Base-by-base conservation (phyloP, 2,888 invertebrate genomes). In the Slavum lentiscoides region DNA sequence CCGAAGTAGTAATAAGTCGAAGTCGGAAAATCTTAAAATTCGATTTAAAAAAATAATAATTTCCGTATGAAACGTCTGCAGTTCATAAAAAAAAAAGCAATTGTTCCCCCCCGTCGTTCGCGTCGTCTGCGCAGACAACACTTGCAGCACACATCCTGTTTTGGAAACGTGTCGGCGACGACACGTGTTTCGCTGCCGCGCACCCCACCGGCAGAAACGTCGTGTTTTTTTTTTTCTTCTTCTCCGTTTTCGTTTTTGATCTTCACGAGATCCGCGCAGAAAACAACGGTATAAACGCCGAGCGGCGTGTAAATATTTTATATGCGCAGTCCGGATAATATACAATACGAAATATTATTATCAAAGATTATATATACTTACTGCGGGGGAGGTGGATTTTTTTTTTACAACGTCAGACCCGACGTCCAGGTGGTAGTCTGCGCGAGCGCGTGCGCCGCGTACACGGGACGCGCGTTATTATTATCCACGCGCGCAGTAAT, bases 181-280 rank as follows among this genome's bases (percentile, higher is more conserved):
- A 72, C 72, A 72, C 72, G 72, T 72, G 70, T 70, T 70, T 37
- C 13, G 37, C 13, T 59, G n/a, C n/a, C n/a, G n/a, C n/a, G 30
- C 30, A 30, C 30, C 30, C 30, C 1, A 30, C n/a, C n/a, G n/a
- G n/a, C 30, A 30, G 30, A 30, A 30, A 30, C 30, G 30, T 72
- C 59, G 49, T 11, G 15, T 43, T 72, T 72, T 72, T 37, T 53
- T 4, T 53, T 53, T 66, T 66, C n/a, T 43, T 6, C n/a, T 66
- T 66, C 39, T 39, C 39, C 39, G 37, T 66, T 37, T 39, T 37
- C 66, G n/a, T 53, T 9, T 53, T 53, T 5, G 6, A 53, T 4
- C n/a, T 53, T 53, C 53, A 4, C 53, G 1, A 37, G 21, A 39
- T 19, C 66, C 13, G n/a, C 39, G n/a, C 39, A 2, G 37, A 64